Percentiles rank a stretch among this genome's conserved stretches.
phyloP scores from a whole-genome alignment of 2,113 vertebrate genomes.

The Chamaea fasciata region DNA sequence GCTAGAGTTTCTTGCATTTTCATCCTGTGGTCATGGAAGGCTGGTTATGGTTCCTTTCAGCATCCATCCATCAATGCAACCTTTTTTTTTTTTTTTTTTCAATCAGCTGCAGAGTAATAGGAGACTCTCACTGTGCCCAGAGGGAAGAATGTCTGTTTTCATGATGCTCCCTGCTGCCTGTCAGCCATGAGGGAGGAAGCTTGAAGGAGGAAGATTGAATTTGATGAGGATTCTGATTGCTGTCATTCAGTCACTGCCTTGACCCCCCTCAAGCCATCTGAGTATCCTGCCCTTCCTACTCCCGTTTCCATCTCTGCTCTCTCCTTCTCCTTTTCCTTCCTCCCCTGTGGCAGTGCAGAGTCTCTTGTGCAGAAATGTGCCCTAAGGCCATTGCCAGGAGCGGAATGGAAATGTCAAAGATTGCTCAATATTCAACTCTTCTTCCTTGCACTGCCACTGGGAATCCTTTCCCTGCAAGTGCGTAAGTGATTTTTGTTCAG shows the following conservation, averaged over 20 bases:
- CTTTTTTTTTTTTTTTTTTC: neutral
- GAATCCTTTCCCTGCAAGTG: neutral
- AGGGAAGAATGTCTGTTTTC: slow-evolving; percentile 7
- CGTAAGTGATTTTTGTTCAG: neutral
- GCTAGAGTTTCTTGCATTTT: neutral
- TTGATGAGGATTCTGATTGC: neutral
- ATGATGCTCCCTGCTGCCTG: neutral
- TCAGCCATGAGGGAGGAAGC: neutral
- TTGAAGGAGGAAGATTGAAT: neutral
- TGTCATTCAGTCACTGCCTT: neutral
- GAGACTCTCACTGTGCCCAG: neutral
- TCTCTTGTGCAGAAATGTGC: neutral
- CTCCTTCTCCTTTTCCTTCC: neutral
- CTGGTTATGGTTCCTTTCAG: neutral
- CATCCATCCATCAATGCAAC: neutral
- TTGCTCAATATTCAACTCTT: neutral
- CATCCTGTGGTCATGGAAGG: neutral
- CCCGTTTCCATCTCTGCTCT: neutral
- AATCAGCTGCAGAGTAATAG: neutral
- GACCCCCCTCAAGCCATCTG: neutral
- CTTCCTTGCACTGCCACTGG: slow-evolving; percentile 21
- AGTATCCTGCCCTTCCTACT: neutral
- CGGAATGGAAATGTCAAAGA: slow-evolving; percentile 20
- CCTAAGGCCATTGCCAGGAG: neutral
- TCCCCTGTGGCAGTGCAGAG: neutral